Evolutionary conservation across 2,888 invertebrate species (phyloP), one percentile per base, ranked within the genome.

Genomic region (Ceratothoa steindachneri): DNA sequence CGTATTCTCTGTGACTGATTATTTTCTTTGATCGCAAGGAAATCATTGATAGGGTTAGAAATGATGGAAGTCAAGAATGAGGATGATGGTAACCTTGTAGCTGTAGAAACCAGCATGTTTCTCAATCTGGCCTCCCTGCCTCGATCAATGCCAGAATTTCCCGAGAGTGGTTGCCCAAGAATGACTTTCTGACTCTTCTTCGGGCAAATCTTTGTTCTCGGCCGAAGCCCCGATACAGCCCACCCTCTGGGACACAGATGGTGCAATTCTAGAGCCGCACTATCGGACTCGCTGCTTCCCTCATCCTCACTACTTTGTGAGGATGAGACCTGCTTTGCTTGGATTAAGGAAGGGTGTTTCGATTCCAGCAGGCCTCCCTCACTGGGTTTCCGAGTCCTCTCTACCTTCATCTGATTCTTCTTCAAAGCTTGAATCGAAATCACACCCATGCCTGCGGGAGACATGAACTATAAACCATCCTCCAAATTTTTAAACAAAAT

Each of bases 231-330:
- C 28, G 75, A 75, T 9, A 78, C 69, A 31, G 78, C 78, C 78
- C 78, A 78, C 22, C 78, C 78, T 71, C 78, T 68, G n/a, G 78
- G 78, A 19, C 75, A 78, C 27, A 78, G 69, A 12, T 67, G 71
- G 41, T 73, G 64, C 1, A 78, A 60, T 60, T 73, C 73, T 24
- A 68, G 70, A 15, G 75, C 51, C 9, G 51, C 51, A 30, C 22
- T 22, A 24, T 60, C 60, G 12, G 60, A 60, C 2, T 60, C 60
- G 12, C 22, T 60, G 27, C 60, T 60, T 24, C 60, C 60, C 12
- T 60, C 60, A 12, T 60, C 60, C 24, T 60, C 60, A 60, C 60
- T 60, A 60, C 60, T 60, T 3, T 60, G 60, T 12, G 60, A 60
- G 2, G 60, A 60, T 51, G 1, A n/a, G 22, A 24, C 27, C 24